These are phyloP conservation scores for Eptatretus atami DNA, from an alignment of 2,797 vertebrate genomes.

Conservation along the genomic window DNA sequence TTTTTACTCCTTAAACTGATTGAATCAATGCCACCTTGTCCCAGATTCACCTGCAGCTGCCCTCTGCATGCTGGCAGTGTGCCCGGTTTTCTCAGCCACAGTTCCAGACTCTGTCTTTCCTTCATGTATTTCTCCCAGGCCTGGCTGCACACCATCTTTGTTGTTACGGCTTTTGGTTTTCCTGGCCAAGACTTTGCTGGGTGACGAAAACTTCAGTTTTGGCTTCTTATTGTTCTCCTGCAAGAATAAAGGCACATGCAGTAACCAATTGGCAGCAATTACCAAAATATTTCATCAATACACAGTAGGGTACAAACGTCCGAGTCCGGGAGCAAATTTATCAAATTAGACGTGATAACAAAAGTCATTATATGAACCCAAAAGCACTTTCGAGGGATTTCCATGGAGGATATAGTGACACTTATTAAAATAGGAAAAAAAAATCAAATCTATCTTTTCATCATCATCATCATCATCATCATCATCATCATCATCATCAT, in stretches of 20 bases:
- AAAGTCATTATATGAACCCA: no score
- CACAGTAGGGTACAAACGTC: neutral
- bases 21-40: no score
- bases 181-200: constrained; percentile 56
- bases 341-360: no score
- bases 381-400: no score
- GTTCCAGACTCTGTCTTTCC: constrained; percentile 57
- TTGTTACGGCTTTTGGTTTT: constrained; percentile 88
- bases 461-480: no score
- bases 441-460: no score
- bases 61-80: constrained; percentile 45
- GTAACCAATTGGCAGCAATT: neutral
- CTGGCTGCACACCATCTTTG: constrained; percentile 53
- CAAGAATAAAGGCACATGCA: constrained; percentile 6
- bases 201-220: constrained; percentile 93
- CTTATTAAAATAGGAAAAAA: no score
- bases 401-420: no score
- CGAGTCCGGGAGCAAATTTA: no score
- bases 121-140: constrained; percentile 72
- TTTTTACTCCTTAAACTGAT: no score
- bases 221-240: constrained; percentile 96
- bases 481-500: no score
- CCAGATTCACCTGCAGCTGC: constrained; percentile 43
- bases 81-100: constrained; percentile 27
- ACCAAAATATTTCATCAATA: neutral